Conservation (phyloP, 2,888 invertebrate genomes). For the Aleiodes testaceus region DNA sequence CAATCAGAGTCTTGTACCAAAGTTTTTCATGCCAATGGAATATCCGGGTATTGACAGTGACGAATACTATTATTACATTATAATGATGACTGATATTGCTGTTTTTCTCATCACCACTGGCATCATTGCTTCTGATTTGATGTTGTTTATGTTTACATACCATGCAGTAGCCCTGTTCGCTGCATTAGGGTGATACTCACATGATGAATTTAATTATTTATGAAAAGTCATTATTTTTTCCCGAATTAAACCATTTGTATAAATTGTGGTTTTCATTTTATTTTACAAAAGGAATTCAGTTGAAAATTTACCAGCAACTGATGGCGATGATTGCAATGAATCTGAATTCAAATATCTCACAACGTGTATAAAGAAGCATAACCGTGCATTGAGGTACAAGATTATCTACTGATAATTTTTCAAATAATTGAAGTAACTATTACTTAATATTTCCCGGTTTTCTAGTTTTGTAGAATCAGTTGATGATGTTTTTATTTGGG, state of each 20-base stretch:
- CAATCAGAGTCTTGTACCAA: too few species aligned
- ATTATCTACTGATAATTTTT: neutral
- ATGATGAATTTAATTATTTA: neutral
- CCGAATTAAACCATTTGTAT: neutral
- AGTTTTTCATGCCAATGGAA: too few species aligned
- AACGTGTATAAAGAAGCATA: conserved; percentile 2
- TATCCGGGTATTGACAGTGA: too few species aligned
- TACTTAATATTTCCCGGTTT: neutral
- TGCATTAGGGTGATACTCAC: too few species aligned
- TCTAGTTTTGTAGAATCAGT: neutral
- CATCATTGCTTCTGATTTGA: too few species aligned
- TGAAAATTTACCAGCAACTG: neutral
- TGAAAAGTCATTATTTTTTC: neutral
- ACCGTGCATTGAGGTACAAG: neutral
- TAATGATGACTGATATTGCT: too few species aligned
- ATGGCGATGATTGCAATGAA: neutral
- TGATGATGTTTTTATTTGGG: conserved; percentile 1
- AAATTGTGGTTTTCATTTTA: neutral
- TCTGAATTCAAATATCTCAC: conserved; percentile 2
- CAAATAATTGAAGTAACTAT: too few species aligned
- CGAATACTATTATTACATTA: too few species aligned
- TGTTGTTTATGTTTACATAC: too few species aligned
- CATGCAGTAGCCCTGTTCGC: too few species aligned
- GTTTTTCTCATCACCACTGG: too few species aligned
- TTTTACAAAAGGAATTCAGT: neutral